Percentiles rank a stretch among this genome's conserved stretches.
Evolutionary conservation across 2,113 vertebrate genomes (phyloP).

Genomic region (Ceyx melanurus): DNA sequence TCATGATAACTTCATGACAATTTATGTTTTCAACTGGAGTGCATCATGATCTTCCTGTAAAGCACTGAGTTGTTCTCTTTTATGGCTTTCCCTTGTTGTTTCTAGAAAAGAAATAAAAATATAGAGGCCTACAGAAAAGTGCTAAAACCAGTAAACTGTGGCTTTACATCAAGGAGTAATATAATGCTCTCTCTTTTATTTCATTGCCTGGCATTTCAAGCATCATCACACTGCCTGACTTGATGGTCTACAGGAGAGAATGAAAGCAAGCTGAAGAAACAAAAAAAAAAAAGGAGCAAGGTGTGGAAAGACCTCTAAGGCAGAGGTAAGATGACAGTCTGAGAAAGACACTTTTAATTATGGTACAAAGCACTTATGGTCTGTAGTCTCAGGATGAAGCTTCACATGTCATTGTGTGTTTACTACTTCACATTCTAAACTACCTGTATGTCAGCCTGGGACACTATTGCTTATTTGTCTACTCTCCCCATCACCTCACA

Average conservation of each 20-base stretch:
- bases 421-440: not conserved
- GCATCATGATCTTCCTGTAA: not conserved
- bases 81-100: not conserved
- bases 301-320: not conserved
- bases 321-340: not conserved
- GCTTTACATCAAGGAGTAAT: not conserved
- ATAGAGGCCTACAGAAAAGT: not conserved
- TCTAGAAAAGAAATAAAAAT: not conserved
- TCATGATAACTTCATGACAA: not conserved
- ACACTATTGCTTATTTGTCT: not conserved
- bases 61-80: not conserved
- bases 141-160: not conserved
- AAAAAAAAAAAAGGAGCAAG: not conserved
- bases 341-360: not conserved
- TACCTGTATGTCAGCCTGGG: not conserved
- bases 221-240: not conserved
- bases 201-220: not conserved
- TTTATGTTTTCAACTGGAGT: not conserved
- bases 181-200: not conserved
- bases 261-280: not conserved
- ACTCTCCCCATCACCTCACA: rapidly evolving
- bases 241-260: not conserved
- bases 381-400: not conserved
- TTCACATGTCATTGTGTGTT: not conserved
- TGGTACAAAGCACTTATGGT: not conserved